Base-by-base conservation (phyloP, 2,888 invertebrate species). In the Junonia oenone region DNA sequence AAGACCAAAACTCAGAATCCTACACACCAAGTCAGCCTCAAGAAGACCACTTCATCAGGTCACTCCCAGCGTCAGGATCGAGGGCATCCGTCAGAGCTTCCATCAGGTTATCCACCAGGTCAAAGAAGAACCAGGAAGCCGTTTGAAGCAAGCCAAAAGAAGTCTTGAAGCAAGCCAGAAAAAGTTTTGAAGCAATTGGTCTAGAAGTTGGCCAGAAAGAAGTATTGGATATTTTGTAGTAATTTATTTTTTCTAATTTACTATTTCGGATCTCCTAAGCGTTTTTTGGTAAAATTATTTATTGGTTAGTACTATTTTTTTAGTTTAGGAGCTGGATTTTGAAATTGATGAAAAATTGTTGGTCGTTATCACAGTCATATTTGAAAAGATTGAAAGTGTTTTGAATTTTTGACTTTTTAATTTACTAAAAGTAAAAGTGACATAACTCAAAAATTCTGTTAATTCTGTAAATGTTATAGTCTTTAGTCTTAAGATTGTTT, bases 11-110 rank as follows among this genome's bases (percentile, higher is more conserved):
- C 35, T 70, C 80, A 15, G 87, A 74, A 37, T 2, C 31, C 11
- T 33, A 37, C 61, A 76, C 68, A 0, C 80, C 81, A 27, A 66
- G 81, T 2, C 11, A 11, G n/a, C 53, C 43, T 29, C 6, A 57
- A 35, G 76, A 73, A 37, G 74, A 85, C 3, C 68, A 75, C 47
- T 85, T 90, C 69, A 62, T 83, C 35, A 71, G 88, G 55, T 73
- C 82, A 0, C 48, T 81, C 9, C 82, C 86, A 9, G 75, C 78
- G 2, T 73, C 84, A 26, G 78, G 85, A 0, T 86, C 86, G 1
- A 76, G 90, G 14, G 89, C 88, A 0, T 80, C 80, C 0, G 63
- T 77, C 19, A 63, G 80, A 45, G 79, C 76, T 0, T 90, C 90
- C 0, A 75, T 90, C 9, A 71, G 90, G 26, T 76, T 86, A 0